Evolutionary conservation across 2,888 invertebrate genomes (phyloP).

Genomic region (Zygogramma bicolorata): DNA sequence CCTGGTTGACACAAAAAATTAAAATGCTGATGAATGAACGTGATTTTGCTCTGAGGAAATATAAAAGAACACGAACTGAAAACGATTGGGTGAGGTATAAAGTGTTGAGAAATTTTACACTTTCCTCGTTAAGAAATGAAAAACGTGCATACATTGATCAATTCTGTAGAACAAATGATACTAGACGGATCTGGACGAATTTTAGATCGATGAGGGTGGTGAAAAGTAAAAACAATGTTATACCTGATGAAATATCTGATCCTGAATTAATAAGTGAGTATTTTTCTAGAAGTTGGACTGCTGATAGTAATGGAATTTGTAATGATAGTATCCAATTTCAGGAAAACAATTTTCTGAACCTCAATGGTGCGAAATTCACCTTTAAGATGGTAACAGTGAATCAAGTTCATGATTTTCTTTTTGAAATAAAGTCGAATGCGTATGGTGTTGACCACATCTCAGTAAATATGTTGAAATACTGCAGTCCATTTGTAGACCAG

Average conservation of each 20-base stretch:
- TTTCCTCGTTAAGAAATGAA: not conserved
- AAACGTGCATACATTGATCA: not conserved
- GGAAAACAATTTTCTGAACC: not conserved
- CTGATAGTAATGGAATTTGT: not conserved
- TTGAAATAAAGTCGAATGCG: constrained; percentile 12
- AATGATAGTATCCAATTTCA: not conserved
- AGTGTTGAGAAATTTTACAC: constrained; percentile 7
- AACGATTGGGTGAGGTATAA: constrained; percentile 3
- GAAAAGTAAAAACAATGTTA: not conserved
- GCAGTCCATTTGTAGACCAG: not conserved
- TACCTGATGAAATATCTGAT: not conserved
- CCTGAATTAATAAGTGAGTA: not conserved
- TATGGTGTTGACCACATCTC: not conserved
- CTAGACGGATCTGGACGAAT: not conserved
- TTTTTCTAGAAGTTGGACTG: not conserved
- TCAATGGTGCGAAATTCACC: not conserved
- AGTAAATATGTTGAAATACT: constrained; percentile 2
- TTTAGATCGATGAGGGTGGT: not conserved
- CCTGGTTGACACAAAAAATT: constrained; percentile 24
- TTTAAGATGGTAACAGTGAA: not conserved
- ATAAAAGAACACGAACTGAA: not conserved
- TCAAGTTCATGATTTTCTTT: not conserved
- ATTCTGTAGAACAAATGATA: not conserved
- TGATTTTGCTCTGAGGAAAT: constrained; percentile 2
- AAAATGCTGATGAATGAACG: constrained; percentile 14